Percentiles rank a stretch among this genome's conserved stretches.
Conservation (phyloP, 92 coral and sea anemone species). For the Paragorgia papillata region DNA sequence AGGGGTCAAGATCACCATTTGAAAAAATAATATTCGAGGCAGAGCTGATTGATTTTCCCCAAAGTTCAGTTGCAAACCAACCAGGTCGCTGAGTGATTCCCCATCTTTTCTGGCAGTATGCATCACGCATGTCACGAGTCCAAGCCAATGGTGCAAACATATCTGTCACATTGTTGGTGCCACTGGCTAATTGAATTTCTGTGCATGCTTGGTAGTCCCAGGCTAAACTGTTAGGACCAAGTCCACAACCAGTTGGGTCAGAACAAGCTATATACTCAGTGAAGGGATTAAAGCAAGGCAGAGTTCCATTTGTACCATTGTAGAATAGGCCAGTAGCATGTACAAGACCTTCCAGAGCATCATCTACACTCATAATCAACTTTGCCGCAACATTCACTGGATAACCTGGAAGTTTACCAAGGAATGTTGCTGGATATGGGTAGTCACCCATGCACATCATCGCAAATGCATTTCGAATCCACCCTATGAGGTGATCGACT, state of each 20-base stretch:
- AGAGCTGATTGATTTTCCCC: constrained; percentile 91
- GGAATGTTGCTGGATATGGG: constrained; percentile 79
- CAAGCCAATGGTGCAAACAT: constrained; percentile 95
- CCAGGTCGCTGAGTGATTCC: constrained; percentile 71
- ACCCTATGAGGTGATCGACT: constrained; percentile 80
- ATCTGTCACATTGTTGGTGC: constrained; percentile 82
- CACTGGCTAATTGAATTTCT: constrained; percentile 73
- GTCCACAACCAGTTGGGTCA: constrained; percentile 98
- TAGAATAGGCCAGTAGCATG: constrained; percentile 83
- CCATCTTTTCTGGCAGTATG: constrained; percentile 78
- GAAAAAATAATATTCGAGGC: constrained; percentile 95
- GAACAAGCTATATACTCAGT: constrained; percentile 90
- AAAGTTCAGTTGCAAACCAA: constrained; percentile 73
- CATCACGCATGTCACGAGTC: constrained; percentile 79
- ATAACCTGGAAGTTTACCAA: constrained; percentile 89
- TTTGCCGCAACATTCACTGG: constrained; percentile 92
- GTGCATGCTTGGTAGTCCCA: constrained; percentile 99
- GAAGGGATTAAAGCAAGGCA: constrained; percentile 84
- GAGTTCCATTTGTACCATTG: constrained; percentile 76
- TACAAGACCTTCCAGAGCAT: constrained; percentile 81
- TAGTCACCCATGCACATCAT: constrained; percentile 91
- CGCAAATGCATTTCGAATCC: constrained; percentile 94
- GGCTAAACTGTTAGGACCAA: constrained; percentile 72
- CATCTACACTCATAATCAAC: constrained; percentile 62
- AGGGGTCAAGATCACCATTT: constrained; percentile 95